Percentiles rank a stretch among this genome's conserved stretches.
Evolutionary conservation across 2,113 vertebrate species (phyloP).

Genomic region (Colius striatus): DNA sequence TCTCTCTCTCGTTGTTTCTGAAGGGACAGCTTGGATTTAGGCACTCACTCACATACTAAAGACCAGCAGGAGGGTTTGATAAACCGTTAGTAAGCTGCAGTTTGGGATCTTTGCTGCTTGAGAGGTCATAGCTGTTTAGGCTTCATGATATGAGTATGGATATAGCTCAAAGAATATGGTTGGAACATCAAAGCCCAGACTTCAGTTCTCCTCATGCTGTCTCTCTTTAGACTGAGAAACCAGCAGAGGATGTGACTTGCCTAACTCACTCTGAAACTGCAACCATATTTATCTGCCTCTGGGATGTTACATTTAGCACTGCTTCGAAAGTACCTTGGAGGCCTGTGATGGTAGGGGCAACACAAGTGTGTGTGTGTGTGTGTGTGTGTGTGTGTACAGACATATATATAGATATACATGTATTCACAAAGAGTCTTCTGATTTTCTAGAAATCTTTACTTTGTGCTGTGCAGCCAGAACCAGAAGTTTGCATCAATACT

Average conservation of each 20-base stretch:
- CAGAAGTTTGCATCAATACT: not conserved
- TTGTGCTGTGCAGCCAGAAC: not conserved
- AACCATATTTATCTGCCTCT: not conserved
- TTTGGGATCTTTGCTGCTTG: not conserved
- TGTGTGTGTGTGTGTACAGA: rapidly evolving
- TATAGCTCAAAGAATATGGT: not conserved
- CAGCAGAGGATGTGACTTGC: too few species aligned
- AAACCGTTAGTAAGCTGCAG: not conserved
- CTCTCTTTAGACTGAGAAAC: too few species aligned
- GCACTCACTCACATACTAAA: not conserved
- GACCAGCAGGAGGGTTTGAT: not conserved
- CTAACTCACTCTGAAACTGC: not conserved
- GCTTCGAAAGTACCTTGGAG: not conserved
- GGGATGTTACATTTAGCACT: not conserved
- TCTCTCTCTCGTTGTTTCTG: not conserved
- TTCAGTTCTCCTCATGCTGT: not conserved
- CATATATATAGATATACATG: not conserved
- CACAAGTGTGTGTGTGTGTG: rapidly evolving
- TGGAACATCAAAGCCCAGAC: not conserved
- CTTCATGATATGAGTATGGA: not conserved
- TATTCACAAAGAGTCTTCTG: not conserved
- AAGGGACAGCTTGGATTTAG: not conserved
- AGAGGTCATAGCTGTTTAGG: not conserved
- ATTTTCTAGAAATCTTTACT: not conserved
- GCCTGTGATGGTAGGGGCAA: not conserved